Percentiles rank a stretch among this genome's conserved stretches.
Evolutionary conservation across 1,140 invertebrate species (phyloP).

Genomic region (Ectropis grisescens): DNA sequence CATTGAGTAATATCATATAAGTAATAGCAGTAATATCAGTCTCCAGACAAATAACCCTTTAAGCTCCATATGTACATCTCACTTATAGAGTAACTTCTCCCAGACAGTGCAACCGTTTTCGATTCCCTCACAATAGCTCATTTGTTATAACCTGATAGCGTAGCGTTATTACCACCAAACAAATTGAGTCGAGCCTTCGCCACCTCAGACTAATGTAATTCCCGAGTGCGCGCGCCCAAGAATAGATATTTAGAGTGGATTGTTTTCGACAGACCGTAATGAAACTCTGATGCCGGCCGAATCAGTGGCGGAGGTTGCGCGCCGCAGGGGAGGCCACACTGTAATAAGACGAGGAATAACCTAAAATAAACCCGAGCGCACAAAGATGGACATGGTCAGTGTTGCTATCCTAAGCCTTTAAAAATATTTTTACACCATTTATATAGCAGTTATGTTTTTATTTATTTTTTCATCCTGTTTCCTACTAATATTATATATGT

Average conservation of each 20-base stretch:
- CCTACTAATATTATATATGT: no score
- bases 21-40: no score
- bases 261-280: constrained; percentile 71
- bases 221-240: constrained; percentile 61
- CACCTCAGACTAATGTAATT: constrained; percentile 71
- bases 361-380: constrained; percentile 62
- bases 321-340: constrained; percentile 66
- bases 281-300: constrained; percentile 64
- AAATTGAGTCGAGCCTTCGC: constrained; percentile 68
- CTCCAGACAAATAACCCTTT: no score
- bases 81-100: no score
- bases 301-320: constrained; percentile 65
- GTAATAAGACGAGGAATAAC: constrained; percentile 67
- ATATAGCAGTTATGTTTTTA: no score
- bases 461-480: no score
- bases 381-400: constrained; percentile 64
- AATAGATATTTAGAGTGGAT: constrained; percentile 70
- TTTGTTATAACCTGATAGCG: constrained; percentile 67
- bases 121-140: constrained; percentile 65
- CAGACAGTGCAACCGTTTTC: constrained; percentile 57
- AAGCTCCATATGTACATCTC: no score
- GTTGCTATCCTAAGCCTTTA: no score
- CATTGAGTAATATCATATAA: no score
- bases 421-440: no score
- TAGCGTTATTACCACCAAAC: constrained; percentile 65